Conservation (phyloP, 2,888 invertebrate genomes). For the Melanargia galathea region DNA sequence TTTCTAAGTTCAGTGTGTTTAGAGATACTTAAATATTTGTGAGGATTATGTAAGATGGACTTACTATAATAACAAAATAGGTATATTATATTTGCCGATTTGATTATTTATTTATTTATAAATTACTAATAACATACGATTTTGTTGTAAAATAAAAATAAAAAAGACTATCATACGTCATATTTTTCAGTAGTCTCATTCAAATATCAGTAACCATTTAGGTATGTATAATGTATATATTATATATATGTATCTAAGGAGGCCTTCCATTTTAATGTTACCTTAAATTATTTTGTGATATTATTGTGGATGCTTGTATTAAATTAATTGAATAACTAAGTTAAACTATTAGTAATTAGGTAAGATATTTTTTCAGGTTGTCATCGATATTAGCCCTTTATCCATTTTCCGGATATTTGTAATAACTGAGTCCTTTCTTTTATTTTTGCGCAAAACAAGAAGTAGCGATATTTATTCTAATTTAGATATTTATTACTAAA, state of each 20-base stretch:
- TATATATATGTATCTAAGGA: too few species aligned
- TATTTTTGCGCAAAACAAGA: background rate
- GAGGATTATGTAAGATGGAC: conserved; percentile 4
- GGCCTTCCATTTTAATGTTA: conserved; percentile 66
- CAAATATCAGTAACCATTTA: background rate
- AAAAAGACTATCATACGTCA: background rate
- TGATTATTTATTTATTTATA: conserved; percentile 4
- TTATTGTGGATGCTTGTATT: conserved; percentile 63
- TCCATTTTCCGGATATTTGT: conserved; percentile 17
- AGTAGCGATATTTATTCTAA: background rate
- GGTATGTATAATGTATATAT: too few species aligned
- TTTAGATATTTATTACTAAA: background rate
- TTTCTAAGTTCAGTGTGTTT: conserved; percentile 16
- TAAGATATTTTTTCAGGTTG: conserved; percentile 30
- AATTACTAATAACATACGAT: background rate
- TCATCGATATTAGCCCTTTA: conserved; percentile 21
- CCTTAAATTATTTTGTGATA: conserved; percentile 81
- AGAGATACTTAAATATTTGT: conserved; percentile 1
- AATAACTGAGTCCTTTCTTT: background rate
- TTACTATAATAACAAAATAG: conserved; percentile 8
- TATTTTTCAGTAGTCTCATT: background rate
- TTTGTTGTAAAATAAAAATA: conserved; percentile 1
- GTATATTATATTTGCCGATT: background rate
- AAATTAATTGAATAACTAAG: conserved; percentile 46
- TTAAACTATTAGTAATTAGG: conserved; percentile 31